A percentile compares a stretch with the other conserved stretches of the same genome.
Evolutionary conservation across 2,113 vertebrate genomes (phyloP).

Genomic region (Neotragus moschatus): DNA sequence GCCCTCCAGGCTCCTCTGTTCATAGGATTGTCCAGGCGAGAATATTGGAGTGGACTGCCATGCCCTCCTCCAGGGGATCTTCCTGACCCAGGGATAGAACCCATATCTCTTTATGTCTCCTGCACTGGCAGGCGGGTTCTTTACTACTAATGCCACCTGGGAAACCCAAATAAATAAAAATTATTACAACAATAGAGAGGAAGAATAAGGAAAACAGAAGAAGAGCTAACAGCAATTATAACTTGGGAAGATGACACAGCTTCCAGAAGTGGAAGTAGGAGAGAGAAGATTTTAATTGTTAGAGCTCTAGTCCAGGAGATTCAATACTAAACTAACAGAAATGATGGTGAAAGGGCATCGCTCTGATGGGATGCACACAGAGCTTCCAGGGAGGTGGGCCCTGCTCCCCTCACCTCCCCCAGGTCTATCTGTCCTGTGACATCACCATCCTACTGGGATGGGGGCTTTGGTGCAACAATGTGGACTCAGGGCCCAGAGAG

Average conservation of each 20-base stretch:
- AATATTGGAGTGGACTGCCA: not conserved
- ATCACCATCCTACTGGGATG: not conserved
- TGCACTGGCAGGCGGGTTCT: not conserved
- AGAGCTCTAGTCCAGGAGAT: not conserved
- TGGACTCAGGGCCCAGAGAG: not conserved
- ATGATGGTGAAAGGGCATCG: not conserved
- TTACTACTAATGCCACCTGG: not conserved
- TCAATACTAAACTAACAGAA: not conserved
- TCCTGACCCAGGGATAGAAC: not conserved
- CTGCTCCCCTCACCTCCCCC: not conserved
- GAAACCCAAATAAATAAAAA: not conserved
- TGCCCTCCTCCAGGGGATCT: not conserved
- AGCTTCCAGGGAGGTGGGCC: not conserved
- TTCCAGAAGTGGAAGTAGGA: not conserved
- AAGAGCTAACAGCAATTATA: not conserved
- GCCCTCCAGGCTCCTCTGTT: not conserved
- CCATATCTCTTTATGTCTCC: not conserved
- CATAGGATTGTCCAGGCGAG: not conserved
- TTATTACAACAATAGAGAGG: not conserved
- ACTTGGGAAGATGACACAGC: not conserved
- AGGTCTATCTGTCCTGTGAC: not conserved
- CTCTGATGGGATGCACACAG: not conserved
- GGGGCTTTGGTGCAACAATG: not conserved
- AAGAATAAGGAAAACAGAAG: not conserved
- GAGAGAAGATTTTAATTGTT: not conserved